Percentiles rank a stretch among this genome's conserved stretches.
Conservation (phyloP, 2,113 vertebrate genomes). For the Smithornis capensis region DNA sequence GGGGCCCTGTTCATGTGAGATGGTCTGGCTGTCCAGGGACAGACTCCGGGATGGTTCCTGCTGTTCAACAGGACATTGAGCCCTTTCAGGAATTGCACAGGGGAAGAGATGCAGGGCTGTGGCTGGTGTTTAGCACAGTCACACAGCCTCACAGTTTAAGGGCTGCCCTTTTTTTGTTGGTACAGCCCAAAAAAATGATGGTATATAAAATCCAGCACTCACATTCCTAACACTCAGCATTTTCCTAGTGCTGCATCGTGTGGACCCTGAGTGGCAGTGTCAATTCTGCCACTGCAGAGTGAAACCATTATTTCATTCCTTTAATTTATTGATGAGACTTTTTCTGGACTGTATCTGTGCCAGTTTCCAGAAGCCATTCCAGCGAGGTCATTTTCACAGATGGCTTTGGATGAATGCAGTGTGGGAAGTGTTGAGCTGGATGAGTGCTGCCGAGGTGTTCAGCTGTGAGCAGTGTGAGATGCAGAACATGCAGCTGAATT, state of each 20-base stretch:
- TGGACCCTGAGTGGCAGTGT: neutral
- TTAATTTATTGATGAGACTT: neutral
- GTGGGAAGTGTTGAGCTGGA: neutral
- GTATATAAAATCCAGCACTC: neutral
- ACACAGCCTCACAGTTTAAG: neutral
- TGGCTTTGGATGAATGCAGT: neutral
- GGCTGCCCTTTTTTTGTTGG: neutral
- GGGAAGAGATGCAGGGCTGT: neutral
- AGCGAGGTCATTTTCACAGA: neutral
- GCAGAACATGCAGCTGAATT: neutral
- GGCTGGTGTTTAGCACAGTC: neutral
- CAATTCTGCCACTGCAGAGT: neutral
- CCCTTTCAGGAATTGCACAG: neutral
- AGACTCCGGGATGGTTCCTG: neutral
- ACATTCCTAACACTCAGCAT: too few relatives aligned
- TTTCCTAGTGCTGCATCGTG: neutral
- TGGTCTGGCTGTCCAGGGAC: neutral
- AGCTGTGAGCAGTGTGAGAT: neutral
- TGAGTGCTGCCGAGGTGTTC: neutral
- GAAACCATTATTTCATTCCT: neutral
- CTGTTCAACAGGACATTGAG: fast-evolving
- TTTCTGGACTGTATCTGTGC: neutral
- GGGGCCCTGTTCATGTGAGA: neutral
- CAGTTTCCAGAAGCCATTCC: neutral
- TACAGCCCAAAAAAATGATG: neutral